Evolutionary conservation across 2,113 vertebrate genomes (phyloP).

Genomic region (Boulengeromyrus knoepffleri): DNA sequence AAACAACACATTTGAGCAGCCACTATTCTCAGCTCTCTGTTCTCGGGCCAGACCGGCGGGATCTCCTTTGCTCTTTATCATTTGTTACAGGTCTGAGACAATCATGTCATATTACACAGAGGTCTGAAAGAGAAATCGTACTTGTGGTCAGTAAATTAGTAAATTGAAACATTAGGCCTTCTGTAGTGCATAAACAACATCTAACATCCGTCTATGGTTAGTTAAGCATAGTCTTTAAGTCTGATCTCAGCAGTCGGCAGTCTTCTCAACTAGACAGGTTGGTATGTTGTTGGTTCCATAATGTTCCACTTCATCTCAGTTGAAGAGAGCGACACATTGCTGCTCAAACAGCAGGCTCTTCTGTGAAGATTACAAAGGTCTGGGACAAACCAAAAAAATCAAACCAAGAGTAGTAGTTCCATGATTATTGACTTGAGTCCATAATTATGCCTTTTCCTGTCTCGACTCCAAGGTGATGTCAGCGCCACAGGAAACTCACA

Average conservation of each 20-base stretch:
- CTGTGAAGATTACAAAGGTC: neutral
- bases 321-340: neutral
- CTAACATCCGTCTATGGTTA: neutral
- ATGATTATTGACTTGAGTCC: neutral
- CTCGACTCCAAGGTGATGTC: neutral
- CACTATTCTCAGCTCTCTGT: neutral
- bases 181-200: neutral
- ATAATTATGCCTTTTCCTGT: neutral
- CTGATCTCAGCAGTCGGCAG: neutral
- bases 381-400: neutral
- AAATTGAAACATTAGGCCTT: neutral
- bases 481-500: neutral
- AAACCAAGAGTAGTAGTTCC: neutral
- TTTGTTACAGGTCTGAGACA: neutral
- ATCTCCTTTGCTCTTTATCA: neutral
- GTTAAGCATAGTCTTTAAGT: neutral
- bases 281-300: neutral
- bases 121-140: neutral
- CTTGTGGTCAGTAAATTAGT: neutral
- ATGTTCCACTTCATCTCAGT: neutral
- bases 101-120: conserved; percentile 2
- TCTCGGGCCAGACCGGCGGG: neutral
- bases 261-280: neutral
- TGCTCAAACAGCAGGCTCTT: neutral
- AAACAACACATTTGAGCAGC: conserved; percentile 34